Evolutionary conservation across 2,888 invertebrate species (phyloP), one percentile per base, ranked within the genome.

Genomic region (Cantharis nigra): DNA sequence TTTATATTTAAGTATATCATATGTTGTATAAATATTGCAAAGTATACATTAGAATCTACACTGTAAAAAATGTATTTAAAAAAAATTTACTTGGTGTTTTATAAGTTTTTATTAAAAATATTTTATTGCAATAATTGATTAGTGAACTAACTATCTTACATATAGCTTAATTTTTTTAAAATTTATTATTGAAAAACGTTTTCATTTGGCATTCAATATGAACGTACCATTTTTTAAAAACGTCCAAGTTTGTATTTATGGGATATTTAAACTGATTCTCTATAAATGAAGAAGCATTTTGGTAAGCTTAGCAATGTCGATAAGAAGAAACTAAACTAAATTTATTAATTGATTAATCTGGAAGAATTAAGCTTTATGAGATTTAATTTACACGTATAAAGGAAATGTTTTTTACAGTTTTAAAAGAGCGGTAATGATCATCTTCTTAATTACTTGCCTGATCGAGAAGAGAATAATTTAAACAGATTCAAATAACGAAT

Each of bases 391-490:
- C 81, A 81, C 82, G 80, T 78, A 78, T 77, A 78, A 78, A 82
- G 83, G 83, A 82, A 81, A 79, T 79, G 75, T 76, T 67, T 67
- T 67, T 67, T 67, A 67, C n/a, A 67, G 26, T 80, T 80, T 75
- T 80, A 76, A 76, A 77, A 72, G 78, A 74, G 75, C 79, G 82
- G 83, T 84, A 83, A 84, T 82, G 84, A 85, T 84, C 85, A 84
- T 84, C 83, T 82, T 82, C 84, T 84, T 85, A 85, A 85, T 85
- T 85, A 85, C 84, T 82, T 79, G 79, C 83, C 83, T 84, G 85
- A 85, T 85, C 84, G 85, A 70, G 83, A 77, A 81, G 83, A 81
- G 84, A 83, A 85, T 85, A 85, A 85, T 85, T 85, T 85, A 84
- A 85, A 85, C 83, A 85, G 81, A 82, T 81, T 81, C 80, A 75